phyloP scores from a whole-genome alignment of 2,113 vertebrate species.

The Elephantulus edwardii region DNA sequence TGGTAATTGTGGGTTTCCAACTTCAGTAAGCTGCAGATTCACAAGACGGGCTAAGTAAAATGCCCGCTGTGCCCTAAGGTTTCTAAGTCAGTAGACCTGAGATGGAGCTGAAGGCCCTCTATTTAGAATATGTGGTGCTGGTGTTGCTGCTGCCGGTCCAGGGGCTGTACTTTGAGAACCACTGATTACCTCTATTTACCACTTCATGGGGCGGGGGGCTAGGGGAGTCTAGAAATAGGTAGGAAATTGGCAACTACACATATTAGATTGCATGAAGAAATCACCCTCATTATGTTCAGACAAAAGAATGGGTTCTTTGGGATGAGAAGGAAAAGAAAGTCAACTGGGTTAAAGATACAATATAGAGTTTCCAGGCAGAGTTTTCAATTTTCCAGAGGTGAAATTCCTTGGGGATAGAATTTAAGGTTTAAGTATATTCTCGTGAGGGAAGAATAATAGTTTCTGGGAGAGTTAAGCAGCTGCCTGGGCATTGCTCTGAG shows the following conservation, averaged over 20 bases:
- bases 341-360: background rate
- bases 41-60: background rate
- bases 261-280: background rate
- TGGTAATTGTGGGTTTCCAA: accelerated
- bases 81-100: background rate
- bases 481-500: background rate
- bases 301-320: background rate
- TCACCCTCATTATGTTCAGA: background rate
- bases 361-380: accelerated
- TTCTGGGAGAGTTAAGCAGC: background rate
- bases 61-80: background rate
- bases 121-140: background rate
- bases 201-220: too few relatives aligned
- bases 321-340: background rate
- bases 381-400: too few relatives aligned
- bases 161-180: background rate
- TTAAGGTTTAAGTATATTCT: background rate
- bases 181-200: accelerated
- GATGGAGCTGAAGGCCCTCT: background rate
- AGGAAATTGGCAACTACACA: background rate
- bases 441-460: background rate
- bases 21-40: too few relatives aligned
- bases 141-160: too few relatives aligned
- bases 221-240: background rate
- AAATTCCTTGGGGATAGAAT: background rate